Base-by-base conservation (phyloP, 2,888 invertebrate genomes). In the Incurvaria masculella region DNA sequence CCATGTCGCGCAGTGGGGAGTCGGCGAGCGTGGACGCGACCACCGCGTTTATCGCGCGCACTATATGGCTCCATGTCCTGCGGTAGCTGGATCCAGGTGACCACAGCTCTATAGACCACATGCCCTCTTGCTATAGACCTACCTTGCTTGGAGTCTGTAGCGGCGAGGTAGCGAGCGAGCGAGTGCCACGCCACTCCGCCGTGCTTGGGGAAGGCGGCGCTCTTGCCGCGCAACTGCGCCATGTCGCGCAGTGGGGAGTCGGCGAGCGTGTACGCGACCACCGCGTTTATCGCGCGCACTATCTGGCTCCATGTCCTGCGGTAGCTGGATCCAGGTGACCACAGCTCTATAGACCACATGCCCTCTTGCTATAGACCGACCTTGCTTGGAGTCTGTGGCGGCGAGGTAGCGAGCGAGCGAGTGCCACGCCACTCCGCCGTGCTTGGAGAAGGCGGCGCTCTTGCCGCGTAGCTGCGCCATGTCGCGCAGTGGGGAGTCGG, bases 201-300 rank as follows among this genome's bases (percentile, higher is more conserved):
- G 60, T 85, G 89, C n/a, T 82, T 83, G 2, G 94, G 88, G 64
- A 95, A 89, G 58, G 91, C 91, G 0, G 89, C 90, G 40, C 84
- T 83, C 54, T 85, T 85, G 10, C 88, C 89, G 65, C 75, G 73
- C 21, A 92, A 66, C 59, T 89, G 88, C 44, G 74, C 65, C 53
- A 93, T 79, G 14, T 66, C 79, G 14, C 69, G 65, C 46, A 87
- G 82, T 21, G 65, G 63, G 0, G 86, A 78, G 57, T 81, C 71
- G 41, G 74, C 80, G 53, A 76, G 82, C 0, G 90, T 85, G 45
- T 92, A 80, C 0, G 88, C 88, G 0, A 86, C 83, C 0, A 89
- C 82, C 19, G 83, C 73, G 61, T 85, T 81, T 55, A 86, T 68
- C 60, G 84, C 72, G 52, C 82, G 69, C 10, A 78, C 68, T 55